phyloP scores from a whole-genome alignment of 2,888 invertebrate species.

The Ctenicera cuprea region DNA sequence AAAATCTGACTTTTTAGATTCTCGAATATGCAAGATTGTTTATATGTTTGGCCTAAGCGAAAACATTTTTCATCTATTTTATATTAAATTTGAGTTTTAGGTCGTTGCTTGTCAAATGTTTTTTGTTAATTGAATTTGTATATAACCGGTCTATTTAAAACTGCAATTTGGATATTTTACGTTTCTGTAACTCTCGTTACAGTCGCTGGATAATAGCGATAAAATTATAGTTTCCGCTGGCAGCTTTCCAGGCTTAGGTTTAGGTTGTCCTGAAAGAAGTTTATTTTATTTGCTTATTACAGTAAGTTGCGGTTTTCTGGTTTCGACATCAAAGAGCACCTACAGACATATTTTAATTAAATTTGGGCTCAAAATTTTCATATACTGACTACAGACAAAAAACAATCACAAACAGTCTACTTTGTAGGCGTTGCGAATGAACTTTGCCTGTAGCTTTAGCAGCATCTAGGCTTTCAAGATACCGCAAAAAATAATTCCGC shows the following conservation, averaged over 20 bases:
- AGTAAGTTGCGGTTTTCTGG: background rate
- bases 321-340: conserved; percentile 6
- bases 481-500: too few species aligned
- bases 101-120: too few species aligned
- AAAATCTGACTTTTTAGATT: conserved; percentile 3
- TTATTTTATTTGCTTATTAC: conserved; percentile 11
- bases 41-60: too few species aligned
- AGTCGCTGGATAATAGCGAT: conserved; percentile 7
- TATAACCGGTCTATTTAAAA: background rate
- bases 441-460: too few species aligned
- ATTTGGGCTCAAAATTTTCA: background rate
- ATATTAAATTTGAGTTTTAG: too few species aligned
- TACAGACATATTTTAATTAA: background rate
- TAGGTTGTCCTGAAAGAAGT: background rate
- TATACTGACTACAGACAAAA: background rate
- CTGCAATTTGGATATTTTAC: conserved; percentile 1
- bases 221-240: conserved; percentile 28
- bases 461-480: too few species aligned
- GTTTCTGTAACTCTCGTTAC: conserved; percentile 1
- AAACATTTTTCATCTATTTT: too few species aligned
- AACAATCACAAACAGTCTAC: background rate
- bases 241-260: conserved; percentile 5
- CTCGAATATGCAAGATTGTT: background rate
- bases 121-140: background rate
- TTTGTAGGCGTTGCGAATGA: too few species aligned